Base-by-base conservation (phyloP, 2,797 vertebrate genomes). In the Catostomus latipinnis region DNA sequence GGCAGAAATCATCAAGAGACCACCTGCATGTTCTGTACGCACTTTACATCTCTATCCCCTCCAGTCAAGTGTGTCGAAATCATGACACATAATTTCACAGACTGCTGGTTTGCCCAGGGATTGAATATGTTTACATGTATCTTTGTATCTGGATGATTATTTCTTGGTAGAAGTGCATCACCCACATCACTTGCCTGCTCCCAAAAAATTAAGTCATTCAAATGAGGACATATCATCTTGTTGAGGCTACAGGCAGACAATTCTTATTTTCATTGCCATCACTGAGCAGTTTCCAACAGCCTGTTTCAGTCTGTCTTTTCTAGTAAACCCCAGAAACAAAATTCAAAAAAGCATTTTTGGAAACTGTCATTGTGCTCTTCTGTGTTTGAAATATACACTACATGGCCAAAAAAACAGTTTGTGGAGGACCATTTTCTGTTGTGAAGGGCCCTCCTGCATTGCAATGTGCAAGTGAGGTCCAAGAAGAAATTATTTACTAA, bases 131-230 rank as follows among this genome's bases (percentile, higher is more conserved):
- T 68, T 78, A 61, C 68, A 76, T 61, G 14, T 72, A 70, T 76
- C 46, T 77, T 62, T 77, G 78, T 16, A 67, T 74, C 8, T 71
- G 52, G 66, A 58, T 81, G 66, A 84, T 78, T 81, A 50, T 71
- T 75, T 18, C 50, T 52, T 68, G 18, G 1, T 14, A 50, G 18
- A 76, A 68, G 11, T 7, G 18, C 58, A 54, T 50, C 16, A 12
- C 63, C 63, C 53, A 67, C 74, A 76, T 76, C 34, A 34, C 34
- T 34, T 4, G 34, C 34, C 34, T 34, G 34, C 34, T 34, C 34
- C 34, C 63, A 34, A 56, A 61, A 58, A 34, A 18, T 9, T 16
- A 68, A 74, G 18, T 61, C 68, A 61, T 52, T 72, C 22, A 60
- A 22, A 60, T 53, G 9, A 69, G 56, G 56, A 16, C 54, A 66